Evolutionary conservation across 1,140 invertebrate species (phyloP), one percentile per base, ranked within the genome.

Genomic region (Mercenaria mercenaria): DNA sequence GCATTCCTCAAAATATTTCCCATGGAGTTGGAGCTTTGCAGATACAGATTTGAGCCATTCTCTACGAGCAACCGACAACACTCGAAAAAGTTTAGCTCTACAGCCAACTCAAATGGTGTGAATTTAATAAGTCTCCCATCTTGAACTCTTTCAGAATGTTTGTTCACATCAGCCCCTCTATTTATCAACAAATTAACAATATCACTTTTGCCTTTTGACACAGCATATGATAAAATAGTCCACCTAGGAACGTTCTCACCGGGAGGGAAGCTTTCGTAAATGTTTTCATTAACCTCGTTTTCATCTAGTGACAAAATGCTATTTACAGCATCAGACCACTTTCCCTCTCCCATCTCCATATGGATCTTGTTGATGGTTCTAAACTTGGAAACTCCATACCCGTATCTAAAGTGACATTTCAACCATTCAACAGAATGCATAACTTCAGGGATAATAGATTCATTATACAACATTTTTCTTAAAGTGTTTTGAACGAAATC

Each of bases 61-160:
- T 74, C 69, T 18, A 26, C 37, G 1, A 74, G 29, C 23, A 74
- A 8, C 1, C 29, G 69, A 74, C 69, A 74, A 10, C 37, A 41
- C 18, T 74, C 69, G 23, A 47, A 18, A 74, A 23, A 1, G 39
- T 47, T 74, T 18, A 26, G 37, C 26, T 74, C 69, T 26, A 74
- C 69, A 20, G 69, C 69, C 20, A 74, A 41, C 69, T 74, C 69
- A 74, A 74, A 74, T 23, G 69, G 69, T 39, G 69, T 74, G 39
- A 74, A 74, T n/a, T 74, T 41, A 4, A 47, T n/a, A 8, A 74
- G 20, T 39, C 41, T 74, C 26, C 34, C 32, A 32, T 41, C 37
- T 23, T 74, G 37, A 6, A 41, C 15, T 74, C 69, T 74, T 47
- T 47, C 41, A 74, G 37, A 74, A 47, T 41, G 41, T 23, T 23